phyloP scores from a whole-genome alignment of 2,888 invertebrate species.

The Celastrina argiolus region DNA sequence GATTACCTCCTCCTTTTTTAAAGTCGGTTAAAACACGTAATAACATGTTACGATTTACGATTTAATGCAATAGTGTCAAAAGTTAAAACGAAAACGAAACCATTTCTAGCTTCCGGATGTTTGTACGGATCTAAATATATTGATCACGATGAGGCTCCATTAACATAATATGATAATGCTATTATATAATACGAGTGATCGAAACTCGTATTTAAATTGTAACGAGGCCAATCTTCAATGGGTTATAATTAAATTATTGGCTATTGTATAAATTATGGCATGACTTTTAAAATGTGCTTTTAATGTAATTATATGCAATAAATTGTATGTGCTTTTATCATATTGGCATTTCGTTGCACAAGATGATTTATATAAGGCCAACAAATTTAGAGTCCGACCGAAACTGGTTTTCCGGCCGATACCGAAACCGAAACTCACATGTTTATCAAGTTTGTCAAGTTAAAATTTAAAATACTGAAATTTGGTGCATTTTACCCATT shows the following conservation, averaged over 20 bases:
- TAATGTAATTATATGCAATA: neutral
- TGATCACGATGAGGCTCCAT: neutral
- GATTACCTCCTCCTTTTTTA: too few species aligned
- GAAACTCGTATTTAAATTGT: neutral
- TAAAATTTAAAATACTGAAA: too few species aligned
- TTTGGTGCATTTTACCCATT: too few species aligned
- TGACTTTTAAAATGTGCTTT: neutral
- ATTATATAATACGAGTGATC: too few species aligned
- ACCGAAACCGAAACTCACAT: too few species aligned
- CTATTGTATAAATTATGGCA: constrained; percentile 6
- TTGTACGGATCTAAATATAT: neutral
- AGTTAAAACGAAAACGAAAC: neutral
- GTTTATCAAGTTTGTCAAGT: too few species aligned
- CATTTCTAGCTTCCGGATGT: neutral
- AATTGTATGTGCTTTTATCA: neutral
- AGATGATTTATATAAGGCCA: neutral
- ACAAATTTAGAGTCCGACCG: too few species aligned
- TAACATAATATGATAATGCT: too few species aligned
- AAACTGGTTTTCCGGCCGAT: too few species aligned
- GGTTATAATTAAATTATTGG: constrained; percentile 19
- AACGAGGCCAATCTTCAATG: constrained; percentile 2
- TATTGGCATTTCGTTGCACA: neutral
- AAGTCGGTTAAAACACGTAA: too few species aligned
- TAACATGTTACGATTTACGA: neutral
- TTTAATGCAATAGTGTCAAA: neutral